Conservation (phyloP, 2,888 invertebrate species). For the Itoplectis maculator region DNA sequence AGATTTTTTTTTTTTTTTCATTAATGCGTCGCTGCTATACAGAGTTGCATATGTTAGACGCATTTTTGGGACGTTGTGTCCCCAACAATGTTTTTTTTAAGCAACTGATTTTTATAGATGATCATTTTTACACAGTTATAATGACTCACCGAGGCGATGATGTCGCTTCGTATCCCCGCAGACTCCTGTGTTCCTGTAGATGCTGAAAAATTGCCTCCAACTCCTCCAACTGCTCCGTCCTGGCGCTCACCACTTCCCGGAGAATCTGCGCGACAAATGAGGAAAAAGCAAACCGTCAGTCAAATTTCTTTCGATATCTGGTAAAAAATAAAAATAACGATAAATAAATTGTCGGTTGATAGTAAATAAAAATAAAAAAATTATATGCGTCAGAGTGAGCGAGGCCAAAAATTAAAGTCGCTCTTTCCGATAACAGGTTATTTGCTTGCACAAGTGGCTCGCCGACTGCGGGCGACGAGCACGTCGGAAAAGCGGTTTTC, state of each 20-base stretch:
- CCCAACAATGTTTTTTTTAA: too few relatives aligned
- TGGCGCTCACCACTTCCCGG: constrained; percentile 85
- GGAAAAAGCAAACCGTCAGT: constrained; percentile 10
- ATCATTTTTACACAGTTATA: too few relatives aligned
- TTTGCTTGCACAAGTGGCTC: constrained; percentile 82
- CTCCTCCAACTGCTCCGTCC: constrained; percentile 89
- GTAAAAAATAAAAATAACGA: neutral
- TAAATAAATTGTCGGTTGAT: neutral
- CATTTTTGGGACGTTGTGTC: too few relatives aligned
- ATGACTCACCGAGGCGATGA: constrained; percentile 78
- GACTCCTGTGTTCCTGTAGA: constrained; percentile 87
- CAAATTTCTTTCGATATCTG: too few relatives aligned
- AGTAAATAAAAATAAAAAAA: neutral
- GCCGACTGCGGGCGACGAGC: constrained; percentile 79
- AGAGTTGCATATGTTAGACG: too few relatives aligned
- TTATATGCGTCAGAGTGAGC: too few relatives aligned
- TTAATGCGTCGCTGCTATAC: too few relatives aligned
- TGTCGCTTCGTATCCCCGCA: constrained; percentile 84
- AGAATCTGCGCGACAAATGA: constrained; percentile 76
- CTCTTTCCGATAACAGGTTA: constrained; percentile 83
- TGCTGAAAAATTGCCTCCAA: constrained; percentile 89
- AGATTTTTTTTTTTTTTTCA: too few relatives aligned
- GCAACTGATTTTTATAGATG: too few relatives aligned
- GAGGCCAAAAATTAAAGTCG: constrained; percentile 80
- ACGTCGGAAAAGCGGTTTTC: constrained; percentile 82